phyloP scores from a whole-genome alignment of 2,797 vertebrate species.

The Arctocebus calabarensis region DNA sequence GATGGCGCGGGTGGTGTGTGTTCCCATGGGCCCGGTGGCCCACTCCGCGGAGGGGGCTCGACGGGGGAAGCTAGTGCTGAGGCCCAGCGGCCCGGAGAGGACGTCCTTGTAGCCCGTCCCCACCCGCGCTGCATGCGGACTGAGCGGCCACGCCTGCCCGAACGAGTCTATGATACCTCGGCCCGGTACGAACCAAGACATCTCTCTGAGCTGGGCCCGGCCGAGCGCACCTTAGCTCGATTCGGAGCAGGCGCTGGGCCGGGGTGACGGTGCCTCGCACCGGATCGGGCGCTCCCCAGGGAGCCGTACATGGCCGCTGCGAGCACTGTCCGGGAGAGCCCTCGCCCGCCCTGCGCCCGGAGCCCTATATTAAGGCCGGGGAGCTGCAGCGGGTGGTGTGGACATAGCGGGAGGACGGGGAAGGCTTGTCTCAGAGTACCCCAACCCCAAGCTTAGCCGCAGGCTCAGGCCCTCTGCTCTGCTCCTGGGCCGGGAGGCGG shows the following conservation, averaged over 20 bases:
- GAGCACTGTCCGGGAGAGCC: neutral
- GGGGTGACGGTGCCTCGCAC: neutral
- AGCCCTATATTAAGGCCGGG: neutral
- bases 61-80: slow-evolving; percentile 18
- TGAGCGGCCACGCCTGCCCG: slow-evolving; percentile 56
- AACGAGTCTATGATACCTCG: neutral
- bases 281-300: neutral
- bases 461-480: slow-evolving; percentile 21
- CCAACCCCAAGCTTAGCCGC: neutral
- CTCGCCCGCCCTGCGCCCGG: neutral
- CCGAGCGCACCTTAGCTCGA: slow-evolving; percentile 43
- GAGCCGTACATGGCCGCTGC: neutral
- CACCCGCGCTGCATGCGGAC: neutral
- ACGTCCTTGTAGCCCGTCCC: neutral
- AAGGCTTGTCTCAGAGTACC: neutral
- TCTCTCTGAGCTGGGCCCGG: slow-evolving; percentile 30
- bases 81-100: neutral
- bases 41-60: slow-evolving; percentile 82
- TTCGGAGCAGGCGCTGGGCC: neutral
- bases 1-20: slow-evolving; percentile 95
- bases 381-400: neutral
- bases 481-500: slow-evolving; percentile 24
- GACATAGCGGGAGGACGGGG: neutral
- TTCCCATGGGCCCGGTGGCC: slow-evolving; percentile 93
- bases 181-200: neutral